Base-by-base conservation (phyloP, 2,797 vertebrate species). In the Ispidina lecontei region DNA sequence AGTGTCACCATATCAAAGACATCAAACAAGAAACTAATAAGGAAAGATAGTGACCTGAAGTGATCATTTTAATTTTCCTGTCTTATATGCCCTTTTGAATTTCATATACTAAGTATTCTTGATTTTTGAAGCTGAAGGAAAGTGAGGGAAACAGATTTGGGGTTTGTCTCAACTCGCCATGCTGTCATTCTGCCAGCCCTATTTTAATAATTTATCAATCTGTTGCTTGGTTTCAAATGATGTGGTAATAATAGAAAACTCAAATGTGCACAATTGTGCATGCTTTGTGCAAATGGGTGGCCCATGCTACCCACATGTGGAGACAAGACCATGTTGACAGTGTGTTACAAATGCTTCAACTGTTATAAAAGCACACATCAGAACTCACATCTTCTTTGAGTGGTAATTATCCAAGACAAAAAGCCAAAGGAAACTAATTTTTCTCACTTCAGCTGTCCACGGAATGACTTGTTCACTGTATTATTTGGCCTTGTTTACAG, bases 81-180 rank as follows among this genome's bases (percentile, higher is more conserved):
- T 67, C 37, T 76, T 84, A 76, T 49, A 41, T 78, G 21, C n/a
- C 62, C 33, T 80, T 86, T 82, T 68, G 31, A 77, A 77, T 91
- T 91, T 92, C 43, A 21, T 80, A 75, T 67, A 37, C 31, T 44
- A 65, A 67, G 29, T 84, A 62, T 94, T 91, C 92, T 92, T 95
- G 55, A 67, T 96, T 93, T 68, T 82, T 74, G 26, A 60, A 91
- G 60, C 8, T n/a, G 56, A 35, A 62, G 16, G 49, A 59, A 77
- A 74, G 54, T 72, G 49, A 7, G 28, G 63, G 47, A 91, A 88
- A 84, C 60, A 89, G 29, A 75, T 90, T 89, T 44, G 29, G 9
- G 17, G 75, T 96, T 94, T 96, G 78, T 87, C 68, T 91, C 25
- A 35, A 92, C 91, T 71, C 77, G 49, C 25, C 26, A 26, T 33